Evolutionary conservation across 2,113 vertebrate species (phyloP).

Genomic region (Campylorhamphus procurvoides): DNA sequence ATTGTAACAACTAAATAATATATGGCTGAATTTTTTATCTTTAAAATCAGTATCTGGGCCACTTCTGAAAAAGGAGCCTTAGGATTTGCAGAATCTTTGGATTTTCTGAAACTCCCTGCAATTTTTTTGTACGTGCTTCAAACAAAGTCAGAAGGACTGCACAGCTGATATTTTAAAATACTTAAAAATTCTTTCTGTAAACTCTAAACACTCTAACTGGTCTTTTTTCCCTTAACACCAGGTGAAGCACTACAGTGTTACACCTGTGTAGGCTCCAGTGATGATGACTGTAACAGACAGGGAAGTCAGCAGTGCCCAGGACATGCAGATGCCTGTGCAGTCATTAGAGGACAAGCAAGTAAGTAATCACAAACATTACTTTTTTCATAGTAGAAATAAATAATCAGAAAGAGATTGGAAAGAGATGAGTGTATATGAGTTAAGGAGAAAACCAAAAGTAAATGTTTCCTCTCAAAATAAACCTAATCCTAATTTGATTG

Average conservation of each 20-base stretch:
- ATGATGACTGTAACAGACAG: constrained; percentile 88
- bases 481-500: not conserved
- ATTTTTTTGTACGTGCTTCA: not conserved
- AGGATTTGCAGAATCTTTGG: not conserved
- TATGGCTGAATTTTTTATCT: not conserved
- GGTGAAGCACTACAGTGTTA: constrained; percentile 84
- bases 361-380: constrained; percentile 46
- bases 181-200: not conserved
- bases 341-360: constrained; percentile 86
- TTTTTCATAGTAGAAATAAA: not conserved
- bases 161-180: not conserved
- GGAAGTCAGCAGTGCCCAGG: constrained; percentile 83
- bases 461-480: not conserved
- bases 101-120: not conserved
- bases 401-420: not conserved
- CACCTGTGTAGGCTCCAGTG: constrained; percentile 86
- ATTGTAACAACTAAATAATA: not conserved
- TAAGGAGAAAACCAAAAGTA: not conserved
- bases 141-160: too few species aligned
- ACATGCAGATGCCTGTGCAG: constrained; percentile 85
- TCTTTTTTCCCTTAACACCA: constrained; percentile 39
- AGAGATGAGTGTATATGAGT: not conserved
- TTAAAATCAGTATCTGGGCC: not conserved
- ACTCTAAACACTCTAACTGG: not conserved
- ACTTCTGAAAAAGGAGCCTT: not conserved